Evolutionary conservation across 2,888 invertebrate species (phyloP), one percentile per base, ranked within the genome.

Genomic region (Stegophylla sp.): DNA sequence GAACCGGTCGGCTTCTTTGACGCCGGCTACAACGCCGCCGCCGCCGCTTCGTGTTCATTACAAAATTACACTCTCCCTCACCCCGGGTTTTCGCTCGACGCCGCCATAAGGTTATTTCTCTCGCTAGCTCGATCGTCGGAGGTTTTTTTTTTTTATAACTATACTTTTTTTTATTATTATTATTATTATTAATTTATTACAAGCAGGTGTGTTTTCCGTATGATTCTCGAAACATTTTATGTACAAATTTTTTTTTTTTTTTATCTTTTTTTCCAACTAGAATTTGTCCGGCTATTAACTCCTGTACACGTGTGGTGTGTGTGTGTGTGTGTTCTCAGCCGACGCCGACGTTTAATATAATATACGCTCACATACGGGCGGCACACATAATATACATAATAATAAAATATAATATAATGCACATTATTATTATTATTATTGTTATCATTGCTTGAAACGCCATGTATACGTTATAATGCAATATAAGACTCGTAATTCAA

Each of bases 131-230:
- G n/a, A 9, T 43, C 75, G 23, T 45, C 77, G 20, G 48, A 41
- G 48, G 61, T 76, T 76, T 34, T 43, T 34, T 41, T 53, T 71
- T 53, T 34, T 71, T 51, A 26, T 56, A n/a, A n/a, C n/a, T n/a
- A n/a, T n/a, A n/a, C n/a, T n/a, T n/a, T n/a, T n/a, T n/a, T n/a
- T n/a, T n/a, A n/a, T n/a, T n/a, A n/a, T n/a, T n/a, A n/a, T n/a
- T n/a, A n/a, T n/a, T 51, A 48, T 73, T 76, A 77, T 77, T 77
- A 77, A 77, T 77, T 77, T 77, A 77, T 77, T 77, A 77, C 59
- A 48, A 20, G 56, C 77, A 69, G 67, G 77, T 67, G 77, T 77
- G 69, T 77, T 67, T 61, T 72, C 48, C 53, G 77, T 77, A 69
- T 69, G 69, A 77, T 77, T 69, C 67, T 69, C 34, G 17, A 51